Evolutionary conservation across 2,113 vertebrate genomes (phyloP).

Genomic region (Tenrec ecaudatus): DNA sequence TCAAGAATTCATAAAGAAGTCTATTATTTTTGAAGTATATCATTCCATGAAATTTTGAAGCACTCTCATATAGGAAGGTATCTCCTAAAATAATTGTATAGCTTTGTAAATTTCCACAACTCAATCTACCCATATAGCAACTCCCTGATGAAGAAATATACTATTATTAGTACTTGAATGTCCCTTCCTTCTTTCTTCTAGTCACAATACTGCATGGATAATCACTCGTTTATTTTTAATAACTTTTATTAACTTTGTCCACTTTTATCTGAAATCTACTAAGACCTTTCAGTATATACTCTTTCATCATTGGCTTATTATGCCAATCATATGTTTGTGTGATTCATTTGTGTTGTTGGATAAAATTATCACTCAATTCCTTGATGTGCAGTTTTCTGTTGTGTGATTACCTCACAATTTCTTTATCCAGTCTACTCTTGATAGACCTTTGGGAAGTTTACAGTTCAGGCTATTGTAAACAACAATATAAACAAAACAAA

Average conservation of each 20-base stretch:
- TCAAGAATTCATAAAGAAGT: no score
- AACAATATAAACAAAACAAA: background rate
- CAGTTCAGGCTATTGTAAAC: background rate
- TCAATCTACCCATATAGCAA: background rate
- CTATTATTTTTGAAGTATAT: no score
- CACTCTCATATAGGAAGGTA: no score
- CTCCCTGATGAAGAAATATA: background rate
- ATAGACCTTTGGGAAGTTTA: background rate
- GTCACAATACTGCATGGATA: background rate
- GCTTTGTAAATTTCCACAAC: background rate
- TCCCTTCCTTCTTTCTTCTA: background rate
- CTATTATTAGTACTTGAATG: background rate
- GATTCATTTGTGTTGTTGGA: background rate
- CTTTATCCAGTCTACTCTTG: background rate
- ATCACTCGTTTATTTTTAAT: background rate
- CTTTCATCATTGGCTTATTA: background rate
- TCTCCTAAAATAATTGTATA: background rate
- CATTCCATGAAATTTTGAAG: no score
- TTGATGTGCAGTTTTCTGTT: background rate
- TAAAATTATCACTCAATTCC: background rate
- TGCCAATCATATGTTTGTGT: background rate
- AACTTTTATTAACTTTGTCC: background rate
- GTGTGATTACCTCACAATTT: background rate
- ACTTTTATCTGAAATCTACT: background rate
- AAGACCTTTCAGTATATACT: background rate